Evolutionary conservation across 2,888 invertebrate species (phyloP).

Genomic region (Caenorhabditis sp.): DNA sequence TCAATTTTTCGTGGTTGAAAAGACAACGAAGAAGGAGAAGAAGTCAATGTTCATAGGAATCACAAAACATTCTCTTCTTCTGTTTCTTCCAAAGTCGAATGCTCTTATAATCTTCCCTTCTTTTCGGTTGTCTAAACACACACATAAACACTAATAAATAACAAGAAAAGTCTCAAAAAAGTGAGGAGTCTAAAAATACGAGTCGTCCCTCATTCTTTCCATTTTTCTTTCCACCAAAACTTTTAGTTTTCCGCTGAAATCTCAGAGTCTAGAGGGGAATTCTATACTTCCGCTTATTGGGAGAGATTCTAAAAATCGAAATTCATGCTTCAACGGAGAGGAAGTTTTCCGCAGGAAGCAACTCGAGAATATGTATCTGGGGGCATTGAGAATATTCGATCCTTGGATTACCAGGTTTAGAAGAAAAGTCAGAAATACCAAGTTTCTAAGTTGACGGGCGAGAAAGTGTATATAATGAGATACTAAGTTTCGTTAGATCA

Average conservation of each 20-base stretch:
- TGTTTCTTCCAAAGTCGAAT: constrained; percentile 8
- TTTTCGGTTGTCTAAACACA: not conserved
- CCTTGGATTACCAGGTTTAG: not conserved
- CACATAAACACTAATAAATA: constrained; percentile 33
- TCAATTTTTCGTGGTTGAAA: constrained; percentile 23
- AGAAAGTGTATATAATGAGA: too few relatives aligned
- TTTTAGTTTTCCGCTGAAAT: not conserved
- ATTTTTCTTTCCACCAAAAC: not conserved
- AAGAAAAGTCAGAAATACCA: too few relatives aligned
- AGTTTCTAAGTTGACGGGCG: too few relatives aligned
- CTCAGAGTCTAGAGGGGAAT: not conserved
- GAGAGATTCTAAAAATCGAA: not conserved
- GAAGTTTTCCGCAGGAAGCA: not conserved
- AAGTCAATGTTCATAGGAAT: constrained; percentile 42
- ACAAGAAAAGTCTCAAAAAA: constrained; percentile 9
- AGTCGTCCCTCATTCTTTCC: not conserved
- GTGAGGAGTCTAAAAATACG: constrained; percentile 17
- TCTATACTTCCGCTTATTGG: constrained; percentile 1
- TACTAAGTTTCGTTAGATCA: too few relatives aligned
- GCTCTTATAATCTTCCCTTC: constrained; percentile 27
- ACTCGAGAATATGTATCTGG: not conserved
- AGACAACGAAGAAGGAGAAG: constrained; percentile 40
- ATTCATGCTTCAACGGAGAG: not conserved
- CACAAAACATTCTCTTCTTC: constrained; percentile 23
- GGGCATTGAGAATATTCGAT: not conserved